Evolutionary conservation across 2,113 vertebrate species (phyloP).

Genomic region (Mus spicilegus): DNA sequence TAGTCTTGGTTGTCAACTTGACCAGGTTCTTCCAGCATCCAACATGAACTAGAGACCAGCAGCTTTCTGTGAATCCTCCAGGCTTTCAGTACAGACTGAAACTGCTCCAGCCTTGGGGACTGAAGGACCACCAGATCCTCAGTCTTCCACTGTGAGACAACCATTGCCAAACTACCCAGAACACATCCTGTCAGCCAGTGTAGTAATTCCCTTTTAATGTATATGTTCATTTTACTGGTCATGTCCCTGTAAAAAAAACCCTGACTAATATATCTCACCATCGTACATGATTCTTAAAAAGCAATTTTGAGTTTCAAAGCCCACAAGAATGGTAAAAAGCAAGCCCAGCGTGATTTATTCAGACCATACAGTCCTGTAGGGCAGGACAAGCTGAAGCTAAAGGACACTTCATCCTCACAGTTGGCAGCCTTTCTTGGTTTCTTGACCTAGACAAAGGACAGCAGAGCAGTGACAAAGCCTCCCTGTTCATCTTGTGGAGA

Average conservation of each 20-base stretch:
- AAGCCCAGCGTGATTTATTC: background rate
- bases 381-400: background rate
- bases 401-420: background rate
- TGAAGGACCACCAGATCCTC: background rate
- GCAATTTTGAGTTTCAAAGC: background rate
- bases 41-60: background rate
- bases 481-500: fast-evolving
- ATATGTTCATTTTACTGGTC: background rate
- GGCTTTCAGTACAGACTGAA: background rate
- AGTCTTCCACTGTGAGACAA: background rate
- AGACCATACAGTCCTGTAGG: background rate
- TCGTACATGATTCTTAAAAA: background rate
- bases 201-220: background rate
- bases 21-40: background rate
- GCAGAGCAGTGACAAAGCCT: background rate
- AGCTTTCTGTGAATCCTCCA: background rate
- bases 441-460: background rate
- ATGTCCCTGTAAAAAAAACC: background rate
- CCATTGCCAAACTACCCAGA: background rate
- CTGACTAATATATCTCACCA: background rate
- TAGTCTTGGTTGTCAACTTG: background rate
- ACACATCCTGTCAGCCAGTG: background rate
- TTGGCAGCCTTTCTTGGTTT: background rate
- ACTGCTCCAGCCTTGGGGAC: background rate
- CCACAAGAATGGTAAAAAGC: background rate